These are phyloP conservation scores for Enoplosus armatus DNA, from an alignment of 2,797 vertebrate species.

Conservation along the genomic window DNA sequence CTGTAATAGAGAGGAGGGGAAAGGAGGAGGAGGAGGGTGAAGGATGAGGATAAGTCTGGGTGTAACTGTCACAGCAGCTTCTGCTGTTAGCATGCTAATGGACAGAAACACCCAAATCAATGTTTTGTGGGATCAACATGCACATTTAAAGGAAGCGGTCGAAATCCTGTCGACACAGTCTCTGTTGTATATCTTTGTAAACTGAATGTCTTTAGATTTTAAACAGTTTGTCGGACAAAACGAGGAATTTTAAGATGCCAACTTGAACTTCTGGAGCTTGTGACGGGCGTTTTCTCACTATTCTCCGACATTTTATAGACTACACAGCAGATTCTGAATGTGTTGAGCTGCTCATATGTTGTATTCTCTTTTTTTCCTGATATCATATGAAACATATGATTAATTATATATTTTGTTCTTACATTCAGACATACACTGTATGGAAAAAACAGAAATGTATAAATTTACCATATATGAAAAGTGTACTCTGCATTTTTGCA, in stretches of 20 bases:
- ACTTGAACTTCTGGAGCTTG: background rate
- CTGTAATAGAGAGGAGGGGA: conserved; percentile 31
- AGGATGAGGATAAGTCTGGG: conserved; percentile 9
- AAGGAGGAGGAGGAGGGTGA: conserved; percentile 1
- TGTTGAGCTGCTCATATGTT: background rate
- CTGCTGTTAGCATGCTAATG: no score
- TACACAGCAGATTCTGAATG: background rate
- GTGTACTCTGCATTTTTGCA: no score
- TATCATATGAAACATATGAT: background rate
- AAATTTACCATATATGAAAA: no score
- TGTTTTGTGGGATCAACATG: no score
- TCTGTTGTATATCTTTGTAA: background rate
- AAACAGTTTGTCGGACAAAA: background rate
- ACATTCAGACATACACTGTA: background rate
- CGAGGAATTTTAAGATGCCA: background rate
- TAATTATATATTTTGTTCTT: background rate
- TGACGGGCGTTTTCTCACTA: background rate
- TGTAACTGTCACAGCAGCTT: no score
- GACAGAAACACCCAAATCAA: no score
- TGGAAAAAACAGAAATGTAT: no score
- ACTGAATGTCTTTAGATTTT: background rate
- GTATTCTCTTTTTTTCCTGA: background rate
- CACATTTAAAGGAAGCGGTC: no score
- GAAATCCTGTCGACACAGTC: no score
- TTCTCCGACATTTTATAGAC: background rate